A percentile compares a stretch with the other conserved stretches of the same genome.
phyloP scores from a whole-genome alignment of 2,113 vertebrate genomes.

The Rattus norvegicus region GRCr8 NC_086034.1:53910501-53911000 shows the following conservation, averaged over 20 bases:
- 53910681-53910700: constrained; percentile 98
- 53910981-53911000: constrained; percentile 94
- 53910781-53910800: constrained; percentile 87
- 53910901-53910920: constrained; percentile 85
- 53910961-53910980: constrained; percentile 92
- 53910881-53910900: constrained; percentile 87
- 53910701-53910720: constrained; percentile 95
- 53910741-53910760: constrained; percentile 92
- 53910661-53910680: constrained; percentile 95
- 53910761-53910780: constrained; percentile 86
- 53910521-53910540: constrained; percentile 96
- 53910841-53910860: constrained; percentile 95
- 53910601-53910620: constrained; percentile 91
- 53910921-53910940: constrained; percentile 90
- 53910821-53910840: constrained; percentile 89
- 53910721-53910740: constrained; percentile 90
- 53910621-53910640: constrained; percentile 99
- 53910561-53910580: constrained; percentile 98
- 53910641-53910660: constrained; percentile 96
- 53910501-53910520: constrained; percentile 76
- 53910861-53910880: constrained; percentile 95
- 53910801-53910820: constrained; percentile 83
- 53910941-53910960: constrained; percentile 92
- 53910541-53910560: constrained; percentile 91
- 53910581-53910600: constrained; percentile 92